phyloP scores from a whole-genome alignment of 2,113 vertebrate genomes.

The Ceyx cyanopectus region DNA sequence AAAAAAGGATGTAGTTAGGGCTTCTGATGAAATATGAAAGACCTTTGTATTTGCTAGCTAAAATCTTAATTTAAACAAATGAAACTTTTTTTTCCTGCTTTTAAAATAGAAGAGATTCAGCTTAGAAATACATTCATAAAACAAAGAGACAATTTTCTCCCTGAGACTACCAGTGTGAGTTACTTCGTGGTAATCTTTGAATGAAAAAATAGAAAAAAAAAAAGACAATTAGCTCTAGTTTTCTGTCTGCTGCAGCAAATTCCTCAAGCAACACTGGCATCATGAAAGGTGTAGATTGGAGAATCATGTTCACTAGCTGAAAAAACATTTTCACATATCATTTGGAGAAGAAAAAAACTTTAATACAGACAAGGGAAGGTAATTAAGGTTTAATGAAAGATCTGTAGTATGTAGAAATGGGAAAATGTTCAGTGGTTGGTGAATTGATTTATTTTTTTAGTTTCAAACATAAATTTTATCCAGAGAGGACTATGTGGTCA shows the following conservation, averaged over 20 bases:
- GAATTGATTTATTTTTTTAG: neutral
- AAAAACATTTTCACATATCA: conserved; percentile 18
- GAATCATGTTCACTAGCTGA: conserved; percentile 45
- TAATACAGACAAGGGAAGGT: neutral
- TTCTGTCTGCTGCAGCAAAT: conserved; percentile 14
- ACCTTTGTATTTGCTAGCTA: conserved; percentile 54
- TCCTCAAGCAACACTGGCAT: conserved; percentile 16
- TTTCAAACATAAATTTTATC: conserved; percentile 23
- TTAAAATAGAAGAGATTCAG: conserved; percentile 65
- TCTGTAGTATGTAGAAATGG: neutral
- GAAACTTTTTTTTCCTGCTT: conserved; percentile 6
- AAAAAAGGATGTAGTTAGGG: conserved; percentile 51
- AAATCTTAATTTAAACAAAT: conserved; percentile 62
- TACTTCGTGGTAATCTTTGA: conserved; percentile 71
- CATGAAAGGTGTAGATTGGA: neutral
- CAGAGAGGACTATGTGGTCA: conserved; percentile 3
- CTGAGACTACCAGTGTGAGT: conserved; percentile 73
- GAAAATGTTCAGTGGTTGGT: neutral
- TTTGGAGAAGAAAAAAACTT: conserved; percentile 10
- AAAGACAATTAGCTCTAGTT: conserved; percentile 37
- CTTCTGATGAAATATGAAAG: conserved; percentile 58
- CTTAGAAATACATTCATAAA: conserved; percentile 78
- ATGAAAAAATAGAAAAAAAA: conserved; percentile 42
- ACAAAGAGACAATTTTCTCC: conserved; percentile 67
- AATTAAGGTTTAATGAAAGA: conserved; percentile 17